These are phyloP conservation scores for Tricholaema leucomelas DNA, from an alignment of 2,113 vertebrate species.

Conservation along the genomic window DNA sequence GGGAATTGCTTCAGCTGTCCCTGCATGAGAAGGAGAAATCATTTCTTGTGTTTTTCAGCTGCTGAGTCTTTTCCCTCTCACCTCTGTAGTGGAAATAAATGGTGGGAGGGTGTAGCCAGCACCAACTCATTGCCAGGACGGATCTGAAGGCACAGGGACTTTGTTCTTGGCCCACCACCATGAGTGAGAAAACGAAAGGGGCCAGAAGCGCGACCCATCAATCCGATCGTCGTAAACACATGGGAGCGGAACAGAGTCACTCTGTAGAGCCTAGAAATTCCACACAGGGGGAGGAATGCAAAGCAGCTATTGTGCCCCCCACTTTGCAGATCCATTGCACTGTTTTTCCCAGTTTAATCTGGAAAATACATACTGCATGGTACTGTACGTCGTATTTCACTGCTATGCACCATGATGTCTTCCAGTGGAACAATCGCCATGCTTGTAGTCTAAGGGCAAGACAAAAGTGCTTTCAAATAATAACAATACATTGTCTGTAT, in stretches of 20 bases:
- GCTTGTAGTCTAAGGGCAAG: constrained; percentile 68
- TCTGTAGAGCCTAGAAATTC: constrained; percentile 52
- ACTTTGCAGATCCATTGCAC: constrained; percentile 39
- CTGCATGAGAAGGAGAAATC: constrained; percentile 5
- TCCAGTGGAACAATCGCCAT: constrained; percentile 60
- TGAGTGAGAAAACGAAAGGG: not conserved
- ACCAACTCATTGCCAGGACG: constrained; percentile 6
- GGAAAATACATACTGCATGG: constrained; percentile 64
- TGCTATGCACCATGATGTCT: constrained; percentile 71
- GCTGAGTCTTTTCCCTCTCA: not conserved
- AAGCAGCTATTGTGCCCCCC: constrained; percentile 61
- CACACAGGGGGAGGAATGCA: constrained; percentile 59
- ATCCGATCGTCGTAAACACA: constrained; percentile 30
- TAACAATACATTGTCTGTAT: constrained; percentile 73
- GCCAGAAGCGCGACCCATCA: constrained; percentile 4
- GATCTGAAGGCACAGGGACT: not conserved
- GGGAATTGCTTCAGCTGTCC: not conserved
- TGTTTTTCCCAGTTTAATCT: constrained; percentile 51
- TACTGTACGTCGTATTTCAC: constrained; percentile 70
- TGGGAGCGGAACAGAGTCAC: constrained; percentile 44
- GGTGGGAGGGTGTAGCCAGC: constrained; percentile 44
- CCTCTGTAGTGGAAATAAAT: constrained; percentile 9
- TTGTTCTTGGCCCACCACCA: constrained; percentile 4
- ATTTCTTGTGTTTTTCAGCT: constrained; percentile 5
- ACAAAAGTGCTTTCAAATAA: constrained; percentile 74